Conservation (phyloP, 2,888 invertebrate species). For the Latheticus oryzae region DNA sequence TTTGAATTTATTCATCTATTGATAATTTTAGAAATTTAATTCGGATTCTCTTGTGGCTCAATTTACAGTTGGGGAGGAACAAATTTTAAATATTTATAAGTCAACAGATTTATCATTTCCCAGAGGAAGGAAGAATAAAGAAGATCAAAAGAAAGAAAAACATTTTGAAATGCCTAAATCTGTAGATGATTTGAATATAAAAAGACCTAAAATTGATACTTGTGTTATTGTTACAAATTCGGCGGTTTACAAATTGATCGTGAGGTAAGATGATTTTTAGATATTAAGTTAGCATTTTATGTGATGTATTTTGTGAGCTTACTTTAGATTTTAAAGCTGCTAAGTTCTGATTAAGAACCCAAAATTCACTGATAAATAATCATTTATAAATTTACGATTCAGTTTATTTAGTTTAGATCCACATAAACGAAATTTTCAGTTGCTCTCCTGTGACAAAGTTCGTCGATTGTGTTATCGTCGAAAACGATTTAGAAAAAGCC, state of each 20-base stretch:
- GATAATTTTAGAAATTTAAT: constrained; percentile 68
- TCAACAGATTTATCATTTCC: constrained; percentile 64
- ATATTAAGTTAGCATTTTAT: too few relatives aligned
- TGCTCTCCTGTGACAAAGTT: constrained; percentile 68
- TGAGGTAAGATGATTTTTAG: constrained; percentile 13
- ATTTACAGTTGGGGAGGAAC: constrained; percentile 68
- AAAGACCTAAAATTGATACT: constrained; percentile 67
- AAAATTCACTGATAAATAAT: too few relatives aligned
- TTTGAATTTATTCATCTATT: too few relatives aligned
- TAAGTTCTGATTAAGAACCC: too few relatives aligned
- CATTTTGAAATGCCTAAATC: constrained; percentile 64
- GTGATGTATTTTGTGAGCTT: too few relatives aligned
- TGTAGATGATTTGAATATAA: constrained; percentile 66
- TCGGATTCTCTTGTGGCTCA: constrained; percentile 70
- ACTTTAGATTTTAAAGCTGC: too few relatives aligned
- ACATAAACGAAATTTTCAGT: constrained; percentile 56
- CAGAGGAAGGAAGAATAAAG: constrained; percentile 55
- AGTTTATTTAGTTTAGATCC: too few relatives aligned
- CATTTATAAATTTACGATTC: too few relatives aligned
- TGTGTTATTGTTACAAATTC: constrained; percentile 72
- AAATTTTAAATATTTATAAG: constrained; percentile 68
- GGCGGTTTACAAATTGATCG: constrained; percentile 70
- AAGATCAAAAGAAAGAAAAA: constrained; percentile 57
- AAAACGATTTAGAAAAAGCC: constrained; percentile 69
- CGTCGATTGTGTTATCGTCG: constrained; percentile 69